A percentile compares a stretch with the other conserved stretches of the same genome.
Evolutionary conservation across 2,888 invertebrate genomes (phyloP).

Genomic region (Dryocosmus kuriphilus): DNA sequence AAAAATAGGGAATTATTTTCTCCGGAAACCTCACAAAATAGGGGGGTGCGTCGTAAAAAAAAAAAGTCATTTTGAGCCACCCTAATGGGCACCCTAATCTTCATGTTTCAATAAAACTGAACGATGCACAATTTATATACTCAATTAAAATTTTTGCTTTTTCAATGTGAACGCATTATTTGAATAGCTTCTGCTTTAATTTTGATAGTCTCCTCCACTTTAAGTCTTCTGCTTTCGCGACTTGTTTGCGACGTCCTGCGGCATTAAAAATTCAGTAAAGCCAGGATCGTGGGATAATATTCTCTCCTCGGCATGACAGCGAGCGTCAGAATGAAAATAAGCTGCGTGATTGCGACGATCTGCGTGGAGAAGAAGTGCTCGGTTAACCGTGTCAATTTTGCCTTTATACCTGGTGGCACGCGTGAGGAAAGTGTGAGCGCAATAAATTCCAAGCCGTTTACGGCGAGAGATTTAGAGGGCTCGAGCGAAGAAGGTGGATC

Average conservation of each 20-base stretch:
- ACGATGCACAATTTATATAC: no score
- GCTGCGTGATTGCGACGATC: slow-evolving; percentile 38
- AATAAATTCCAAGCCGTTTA: slow-evolving; percentile 72
- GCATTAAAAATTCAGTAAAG: slow-evolving; percentile 34
- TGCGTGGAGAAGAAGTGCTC: slow-evolving; percentile 49
- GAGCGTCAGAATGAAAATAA: slow-evolving; percentile 46
- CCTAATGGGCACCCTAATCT: no score
- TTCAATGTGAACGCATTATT: neutral
- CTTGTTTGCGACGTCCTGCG: slow-evolving; percentile 9
- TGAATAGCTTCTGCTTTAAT: neutral
- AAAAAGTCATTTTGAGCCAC: no score
- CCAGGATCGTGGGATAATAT: slow-evolving; percentile 24
- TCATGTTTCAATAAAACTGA: no score
- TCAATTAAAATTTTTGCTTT: no score
- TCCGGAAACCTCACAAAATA: no score
- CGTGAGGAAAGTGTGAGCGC: slow-evolving; percentile 64
- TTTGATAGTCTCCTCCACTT: neutral
- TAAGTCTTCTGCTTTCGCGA: slow-evolving; percentile 17
- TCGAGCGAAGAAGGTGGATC: slow-evolving; percentile 58
- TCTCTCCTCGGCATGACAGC: neutral
- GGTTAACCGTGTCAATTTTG: slow-evolving; percentile 63
- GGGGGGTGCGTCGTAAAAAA: no score
- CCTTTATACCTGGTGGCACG: slow-evolving; percentile 57
- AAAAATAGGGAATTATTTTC: no score
- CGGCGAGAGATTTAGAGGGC: slow-evolving; percentile 69